Percentiles rank a stretch among this genome's conserved stretches.
Conservation (phyloP, 1,140 invertebrate genomes). For the Acromyrmex heyeri region DNA sequence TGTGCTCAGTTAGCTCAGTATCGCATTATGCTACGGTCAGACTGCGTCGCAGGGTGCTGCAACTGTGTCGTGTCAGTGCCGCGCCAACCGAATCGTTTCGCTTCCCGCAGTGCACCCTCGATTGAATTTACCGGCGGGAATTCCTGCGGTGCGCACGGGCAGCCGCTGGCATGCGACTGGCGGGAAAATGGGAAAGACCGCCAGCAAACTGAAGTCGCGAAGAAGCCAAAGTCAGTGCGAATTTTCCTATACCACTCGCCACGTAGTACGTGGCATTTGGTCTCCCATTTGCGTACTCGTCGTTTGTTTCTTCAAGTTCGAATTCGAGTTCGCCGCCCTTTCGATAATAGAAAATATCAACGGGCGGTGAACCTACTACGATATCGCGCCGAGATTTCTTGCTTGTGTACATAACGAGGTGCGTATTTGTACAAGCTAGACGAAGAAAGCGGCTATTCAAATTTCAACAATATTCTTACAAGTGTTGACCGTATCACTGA, state of each 20-base stretch:
- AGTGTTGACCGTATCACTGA: background rate
- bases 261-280: background rate
- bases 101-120: constrained; percentile 23
- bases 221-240: constrained; percentile 83
- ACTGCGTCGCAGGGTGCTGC: constrained; percentile 47
- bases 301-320: background rate
- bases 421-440: constrained; percentile 3
- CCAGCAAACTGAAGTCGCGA: constrained; percentile 82
- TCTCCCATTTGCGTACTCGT: background rate
- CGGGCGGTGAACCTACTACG: background rate
- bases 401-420: constrained; percentile 8
- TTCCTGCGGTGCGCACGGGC: background rate
- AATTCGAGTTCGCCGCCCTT: background rate
- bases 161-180: constrained; percentile 58
- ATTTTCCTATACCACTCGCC: background rate
- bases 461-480: background rate
- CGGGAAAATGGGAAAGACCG: constrained; percentile 82
- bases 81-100: background rate
- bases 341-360: background rate
- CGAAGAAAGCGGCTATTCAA: background rate
- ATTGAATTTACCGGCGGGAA: constrained; percentile 44
- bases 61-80: constrained; percentile 37
- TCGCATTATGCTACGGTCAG: constrained; percentile 77
- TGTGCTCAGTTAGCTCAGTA: constrained; percentile 73
- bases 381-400: background rate